phyloP scores from a whole-genome alignment of 1,140 invertebrate genomes.

The Spodoptera frugiperda region DNA sequence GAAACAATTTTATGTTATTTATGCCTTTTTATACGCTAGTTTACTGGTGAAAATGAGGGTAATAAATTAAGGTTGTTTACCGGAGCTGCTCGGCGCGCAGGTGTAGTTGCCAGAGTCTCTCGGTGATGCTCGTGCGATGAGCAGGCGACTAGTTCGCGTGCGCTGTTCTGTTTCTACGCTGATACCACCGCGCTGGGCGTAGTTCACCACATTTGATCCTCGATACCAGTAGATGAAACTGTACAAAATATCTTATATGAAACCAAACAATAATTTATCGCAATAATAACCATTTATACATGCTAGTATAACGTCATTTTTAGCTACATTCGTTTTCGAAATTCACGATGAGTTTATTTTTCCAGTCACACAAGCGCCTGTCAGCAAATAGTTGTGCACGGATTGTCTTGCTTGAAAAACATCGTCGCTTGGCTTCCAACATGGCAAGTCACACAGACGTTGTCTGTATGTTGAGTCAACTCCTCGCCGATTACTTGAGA shows the following conservation, averaged over 20 bases:
- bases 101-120: conserved; percentile 95
- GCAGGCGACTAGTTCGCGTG: conserved; percentile 92
- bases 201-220: conserved; percentile 94
- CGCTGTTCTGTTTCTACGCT: conserved; percentile 95
- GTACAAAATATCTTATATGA: conserved; percentile 29
- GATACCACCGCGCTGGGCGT: conserved; percentile 93
- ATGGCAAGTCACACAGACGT: neutral
- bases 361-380: conserved; percentile 6
- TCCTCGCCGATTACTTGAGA: neutral
- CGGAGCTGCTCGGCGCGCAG: conserved; percentile 90
- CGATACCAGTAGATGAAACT: conserved; percentile 96
- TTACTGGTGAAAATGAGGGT: neutral
- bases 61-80: conserved; percentile 65
- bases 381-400: conserved; percentile 35
- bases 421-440: neutral
- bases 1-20: neutral
- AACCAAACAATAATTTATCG: neutral
- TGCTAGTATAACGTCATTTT: no score
- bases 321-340: neutral
- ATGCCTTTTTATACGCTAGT: neutral
- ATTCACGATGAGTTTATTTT: neutral
- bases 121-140: conserved; percentile 92
- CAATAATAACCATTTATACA: no score
- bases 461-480: neutral
- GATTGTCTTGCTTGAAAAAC: conserved; percentile 26